Evolutionary conservation across 35 echinoderm and acorn worm species (phyloP).

Genomic region (Strongylocentrotus purpuratus): DNA sequence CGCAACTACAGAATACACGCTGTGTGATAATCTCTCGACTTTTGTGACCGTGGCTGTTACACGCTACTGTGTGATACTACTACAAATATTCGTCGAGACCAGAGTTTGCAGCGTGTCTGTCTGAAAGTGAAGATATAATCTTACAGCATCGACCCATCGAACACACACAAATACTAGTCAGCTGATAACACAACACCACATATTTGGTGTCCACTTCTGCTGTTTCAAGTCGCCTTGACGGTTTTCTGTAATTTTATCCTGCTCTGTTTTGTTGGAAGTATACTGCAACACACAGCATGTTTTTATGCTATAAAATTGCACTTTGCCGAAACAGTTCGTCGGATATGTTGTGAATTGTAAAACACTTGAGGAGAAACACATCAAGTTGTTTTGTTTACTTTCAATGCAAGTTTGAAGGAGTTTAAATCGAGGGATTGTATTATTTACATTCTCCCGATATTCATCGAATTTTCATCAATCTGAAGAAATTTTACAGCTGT

Average conservation of each 20-base stretch:
- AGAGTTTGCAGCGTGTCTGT: constrained; percentile 20
- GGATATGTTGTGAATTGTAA: neutral
- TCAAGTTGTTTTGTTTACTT: too few species aligned
- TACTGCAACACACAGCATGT: neutral
- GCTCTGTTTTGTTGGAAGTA: neutral
- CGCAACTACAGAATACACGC: neutral
- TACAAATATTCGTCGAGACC: neutral
- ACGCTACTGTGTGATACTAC: neutral
- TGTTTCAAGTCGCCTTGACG: neutral
- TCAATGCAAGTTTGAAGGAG: too few species aligned
- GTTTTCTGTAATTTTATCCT: constrained; percentile 6
- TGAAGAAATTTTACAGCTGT: constrained; percentile 16
- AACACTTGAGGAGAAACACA: neutral
- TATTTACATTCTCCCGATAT: neutral
- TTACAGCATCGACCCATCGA: constrained; percentile 6
- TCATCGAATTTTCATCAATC: neutral
- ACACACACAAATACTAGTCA: constrained; percentile 23
- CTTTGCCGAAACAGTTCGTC: neutral
- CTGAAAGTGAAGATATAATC: constrained; percentile 27
- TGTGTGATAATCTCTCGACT: neutral
- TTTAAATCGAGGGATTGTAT: neutral
- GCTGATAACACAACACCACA: constrained; percentile 27
- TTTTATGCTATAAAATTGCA: neutral
- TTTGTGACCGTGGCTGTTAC: neutral
- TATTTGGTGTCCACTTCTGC: constrained; percentile 16